phyloP scores from a whole-genome alignment of 2,888 invertebrate genomes.

The Psylliodes chrysocephalus region DNA sequence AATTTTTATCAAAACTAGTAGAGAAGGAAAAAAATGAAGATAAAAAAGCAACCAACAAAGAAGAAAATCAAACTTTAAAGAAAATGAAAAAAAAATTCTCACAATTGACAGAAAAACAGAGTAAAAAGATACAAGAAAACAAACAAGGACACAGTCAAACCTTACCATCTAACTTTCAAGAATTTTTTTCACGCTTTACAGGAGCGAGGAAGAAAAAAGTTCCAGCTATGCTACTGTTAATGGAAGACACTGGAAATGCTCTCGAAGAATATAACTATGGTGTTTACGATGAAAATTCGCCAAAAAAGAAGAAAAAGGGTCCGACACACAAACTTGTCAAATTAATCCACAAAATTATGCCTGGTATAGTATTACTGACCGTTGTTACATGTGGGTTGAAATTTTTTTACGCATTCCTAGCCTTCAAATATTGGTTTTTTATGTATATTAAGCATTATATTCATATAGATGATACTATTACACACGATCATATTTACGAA shows the following conservation, averaged over 20 bases:
- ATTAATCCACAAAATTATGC: conserved; percentile 76
- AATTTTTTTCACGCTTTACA: background rate
- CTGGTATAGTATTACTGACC: conserved; percentile 74
- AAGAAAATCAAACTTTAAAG: background rate
- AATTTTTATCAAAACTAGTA: background rate
- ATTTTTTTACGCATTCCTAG: conserved; percentile 75
- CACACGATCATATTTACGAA: conserved; percentile 77
- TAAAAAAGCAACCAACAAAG: background rate
- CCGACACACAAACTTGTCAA: conserved; percentile 77
- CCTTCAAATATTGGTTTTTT: conserved; percentile 83
- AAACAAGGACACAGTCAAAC: too few relatives aligned
- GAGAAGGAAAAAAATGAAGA: background rate
- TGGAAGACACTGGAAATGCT: background rate
- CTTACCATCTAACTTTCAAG: too few relatives aligned
- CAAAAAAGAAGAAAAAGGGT: conserved; percentile 67
- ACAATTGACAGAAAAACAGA: background rate
- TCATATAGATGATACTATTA: conserved; percentile 75
- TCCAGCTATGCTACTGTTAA: background rate
- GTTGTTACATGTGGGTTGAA: conserved; percentile 79
- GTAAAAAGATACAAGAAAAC: background rate
- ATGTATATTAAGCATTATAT: conserved; percentile 74
- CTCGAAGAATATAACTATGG: background rate
- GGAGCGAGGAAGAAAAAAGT: background rate
- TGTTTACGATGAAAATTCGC: background rate
- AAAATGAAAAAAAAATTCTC: background rate